Conservation (phyloP, 2,888 invertebrate species). For the Aporophyla nigra region DNA sequence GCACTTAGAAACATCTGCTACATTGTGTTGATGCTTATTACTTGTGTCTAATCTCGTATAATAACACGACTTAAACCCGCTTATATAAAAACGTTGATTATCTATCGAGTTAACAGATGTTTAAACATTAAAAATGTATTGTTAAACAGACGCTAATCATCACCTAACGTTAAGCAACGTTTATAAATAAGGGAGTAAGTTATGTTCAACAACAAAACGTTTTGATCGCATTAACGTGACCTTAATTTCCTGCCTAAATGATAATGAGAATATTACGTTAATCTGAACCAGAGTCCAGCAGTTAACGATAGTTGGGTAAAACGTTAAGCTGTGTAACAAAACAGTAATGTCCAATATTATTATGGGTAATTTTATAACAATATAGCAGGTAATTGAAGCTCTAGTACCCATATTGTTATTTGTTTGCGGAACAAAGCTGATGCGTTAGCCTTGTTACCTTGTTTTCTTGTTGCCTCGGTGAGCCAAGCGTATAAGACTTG, state of each 20-base stretch:
- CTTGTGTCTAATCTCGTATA: background rate
- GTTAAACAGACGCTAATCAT: too few relatives aligned
- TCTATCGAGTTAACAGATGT: too few relatives aligned
- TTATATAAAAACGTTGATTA: too few relatives aligned
- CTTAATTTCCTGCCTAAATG: constrained; percentile 48
- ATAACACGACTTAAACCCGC: background rate
- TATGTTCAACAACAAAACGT: constrained; percentile 29
- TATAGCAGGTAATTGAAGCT: constrained; percentile 26
- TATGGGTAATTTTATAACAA: constrained; percentile 38
- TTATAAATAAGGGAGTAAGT: background rate
- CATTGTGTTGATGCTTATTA: constrained; percentile 2
- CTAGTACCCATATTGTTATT: constrained; percentile 22
- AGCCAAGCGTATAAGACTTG: constrained; percentile 20
- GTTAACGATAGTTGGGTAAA: constrained; percentile 25
- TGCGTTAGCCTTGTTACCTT: constrained; percentile 38
- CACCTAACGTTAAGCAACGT: too few relatives aligned
- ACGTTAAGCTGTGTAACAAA: constrained; percentile 25
- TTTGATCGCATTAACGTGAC: constrained; percentile 39
- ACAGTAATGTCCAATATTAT: constrained; percentile 33
- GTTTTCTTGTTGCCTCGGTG: constrained; percentile 25
- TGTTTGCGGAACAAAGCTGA: constrained; percentile 44
- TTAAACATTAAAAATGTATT: too few relatives aligned
- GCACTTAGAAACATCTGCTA: constrained; percentile 2
- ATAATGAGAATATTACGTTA: constrained; percentile 46
- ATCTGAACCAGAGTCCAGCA: constrained; percentile 33